Evolutionary conservation across 2,888 invertebrate genomes (phyloP).

Genomic region (Hoplodrina ambigua): DNA sequence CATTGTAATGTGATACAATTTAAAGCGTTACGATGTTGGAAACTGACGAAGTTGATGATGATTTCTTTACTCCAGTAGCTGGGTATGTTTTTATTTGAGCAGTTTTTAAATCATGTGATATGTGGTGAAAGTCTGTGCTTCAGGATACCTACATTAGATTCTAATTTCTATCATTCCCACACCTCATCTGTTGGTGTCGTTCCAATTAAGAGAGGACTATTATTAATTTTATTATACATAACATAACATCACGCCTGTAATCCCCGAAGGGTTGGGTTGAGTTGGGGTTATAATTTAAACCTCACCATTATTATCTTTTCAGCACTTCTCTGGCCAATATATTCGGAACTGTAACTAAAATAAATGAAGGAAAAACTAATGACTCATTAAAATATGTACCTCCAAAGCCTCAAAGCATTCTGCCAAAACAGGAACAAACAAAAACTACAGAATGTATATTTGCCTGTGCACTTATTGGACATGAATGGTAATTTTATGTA

Average conservation of each 20-base stretch:
- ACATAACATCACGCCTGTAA: no score
- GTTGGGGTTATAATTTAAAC: no score
- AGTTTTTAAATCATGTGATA: neutral
- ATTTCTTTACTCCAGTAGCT: slow-evolving; percentile 84
- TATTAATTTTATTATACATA: no score
- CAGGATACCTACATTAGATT: neutral
- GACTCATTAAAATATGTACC: slow-evolving; percentile 82
- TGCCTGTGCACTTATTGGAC: slow-evolving; percentile 80
- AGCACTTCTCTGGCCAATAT: slow-evolving; percentile 84
- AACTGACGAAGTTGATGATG: slow-evolving; percentile 85
- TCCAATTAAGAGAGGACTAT: neutral
- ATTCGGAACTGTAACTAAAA: slow-evolving; percentile 71
- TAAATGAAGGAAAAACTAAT: slow-evolving; percentile 70
- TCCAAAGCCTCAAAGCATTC: slow-evolving; percentile 71
- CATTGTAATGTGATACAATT: slow-evolving; percentile 7
- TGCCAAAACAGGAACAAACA: slow-evolving; percentile 67
- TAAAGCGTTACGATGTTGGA: slow-evolving; percentile 71
- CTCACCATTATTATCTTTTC: slow-evolving; percentile 54
- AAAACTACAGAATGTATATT: slow-evolving; percentile 78
- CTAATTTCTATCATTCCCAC: neutral
- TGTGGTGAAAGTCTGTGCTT: neutral
- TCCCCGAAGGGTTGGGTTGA: no score
- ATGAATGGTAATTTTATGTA: slow-evolving; percentile 79
- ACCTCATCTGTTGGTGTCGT: neutral
- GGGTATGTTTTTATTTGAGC: slow-evolving; percentile 68